These are phyloP conservation scores for Grallaria varia DNA, from an alignment of 2,113 vertebrate genomes.

Conservation along the genomic window DNA sequence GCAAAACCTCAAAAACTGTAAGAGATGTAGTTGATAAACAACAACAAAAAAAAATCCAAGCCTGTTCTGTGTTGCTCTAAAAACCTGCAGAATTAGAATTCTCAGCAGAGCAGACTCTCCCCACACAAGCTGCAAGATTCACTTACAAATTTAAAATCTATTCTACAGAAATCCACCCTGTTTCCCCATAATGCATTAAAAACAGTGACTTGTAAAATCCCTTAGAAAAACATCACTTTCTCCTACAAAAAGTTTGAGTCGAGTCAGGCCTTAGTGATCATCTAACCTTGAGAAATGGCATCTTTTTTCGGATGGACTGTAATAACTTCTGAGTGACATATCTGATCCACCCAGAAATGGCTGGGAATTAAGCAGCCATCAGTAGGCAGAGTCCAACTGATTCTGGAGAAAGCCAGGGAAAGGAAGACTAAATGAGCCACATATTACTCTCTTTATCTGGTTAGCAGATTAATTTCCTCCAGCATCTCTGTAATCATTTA, in stretches of 20 bases:
- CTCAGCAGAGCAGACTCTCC: neutral
- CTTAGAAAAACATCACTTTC: neutral
- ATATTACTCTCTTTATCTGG: slow-evolving; percentile 26
- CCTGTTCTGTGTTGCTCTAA: neutral
- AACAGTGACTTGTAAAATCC: neutral
- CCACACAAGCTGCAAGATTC: neutral
- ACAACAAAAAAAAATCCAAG: neutral
- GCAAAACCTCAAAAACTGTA: neutral
- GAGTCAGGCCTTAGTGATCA: neutral
- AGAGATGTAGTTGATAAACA: neutral
- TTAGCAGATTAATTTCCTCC: slow-evolving; percentile 49
- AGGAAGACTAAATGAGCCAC: slow-evolving; percentile 13
- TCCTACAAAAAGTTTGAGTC: neutral
- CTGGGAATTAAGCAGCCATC: slow-evolving; percentile 39
- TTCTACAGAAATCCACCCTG: neutral
- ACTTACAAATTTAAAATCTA: neutral
- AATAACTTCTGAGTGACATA: slow-evolving; percentile 39
- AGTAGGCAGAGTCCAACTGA: slow-evolving; percentile 32
- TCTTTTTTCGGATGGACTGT: neutral
- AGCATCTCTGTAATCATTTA: slow-evolving; percentile 16
- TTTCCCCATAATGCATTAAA: neutral
- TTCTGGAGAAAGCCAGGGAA: slow-evolving; percentile 28
- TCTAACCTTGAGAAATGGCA: slow-evolving; percentile 5
- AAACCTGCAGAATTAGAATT: neutral
- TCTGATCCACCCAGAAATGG: slow-evolving; percentile 12